Evolutionary conservation across 2,797 vertebrate genomes (phyloP).

Genomic region (Lepidocolaptes lacrymiger): DNA sequence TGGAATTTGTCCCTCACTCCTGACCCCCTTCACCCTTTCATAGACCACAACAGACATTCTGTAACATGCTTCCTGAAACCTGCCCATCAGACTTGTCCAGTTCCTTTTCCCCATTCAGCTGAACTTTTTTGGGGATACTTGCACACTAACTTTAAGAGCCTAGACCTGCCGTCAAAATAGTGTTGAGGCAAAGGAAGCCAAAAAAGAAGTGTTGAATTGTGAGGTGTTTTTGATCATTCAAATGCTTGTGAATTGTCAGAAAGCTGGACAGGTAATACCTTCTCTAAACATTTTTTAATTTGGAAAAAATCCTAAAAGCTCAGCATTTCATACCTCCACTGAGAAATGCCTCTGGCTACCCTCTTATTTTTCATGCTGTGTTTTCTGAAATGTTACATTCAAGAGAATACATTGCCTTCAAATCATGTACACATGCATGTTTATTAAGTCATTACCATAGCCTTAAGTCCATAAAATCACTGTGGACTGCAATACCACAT

Average conservation of each 20-base stretch:
- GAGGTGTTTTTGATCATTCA: not conserved
- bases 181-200: not conserved
- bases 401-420: constrained; percentile 59
- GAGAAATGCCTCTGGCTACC: constrained; percentile 50
- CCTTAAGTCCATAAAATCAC: constrained; percentile 63
- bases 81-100: not conserved
- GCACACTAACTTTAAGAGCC: not conserved
- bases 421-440: constrained; percentile 64
- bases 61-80: not conserved
- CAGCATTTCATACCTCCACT: constrained; percentile 54
- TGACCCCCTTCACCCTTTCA: not conserved
- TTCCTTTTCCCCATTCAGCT: not conserved
- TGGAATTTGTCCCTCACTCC: not conserved
- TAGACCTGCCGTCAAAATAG: not conserved
- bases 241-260: constrained; percentile 8
- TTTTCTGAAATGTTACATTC: constrained; percentile 62
- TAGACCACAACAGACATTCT: not conserved
- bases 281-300: constrained; percentile 55
- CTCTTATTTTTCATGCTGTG: constrained; percentile 62
- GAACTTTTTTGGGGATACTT: not conserved
- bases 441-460: constrained; percentile 70
- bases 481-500: constrained; percentile 52
- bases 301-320: constrained; percentile 56
- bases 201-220: not conserved
- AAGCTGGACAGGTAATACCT: constrained; percentile 47